These are phyloP conservation scores for Heteromyza rotundicornis DNA, from an alignment of 2,888 invertebrate species.

Conservation along the genomic window DNA sequence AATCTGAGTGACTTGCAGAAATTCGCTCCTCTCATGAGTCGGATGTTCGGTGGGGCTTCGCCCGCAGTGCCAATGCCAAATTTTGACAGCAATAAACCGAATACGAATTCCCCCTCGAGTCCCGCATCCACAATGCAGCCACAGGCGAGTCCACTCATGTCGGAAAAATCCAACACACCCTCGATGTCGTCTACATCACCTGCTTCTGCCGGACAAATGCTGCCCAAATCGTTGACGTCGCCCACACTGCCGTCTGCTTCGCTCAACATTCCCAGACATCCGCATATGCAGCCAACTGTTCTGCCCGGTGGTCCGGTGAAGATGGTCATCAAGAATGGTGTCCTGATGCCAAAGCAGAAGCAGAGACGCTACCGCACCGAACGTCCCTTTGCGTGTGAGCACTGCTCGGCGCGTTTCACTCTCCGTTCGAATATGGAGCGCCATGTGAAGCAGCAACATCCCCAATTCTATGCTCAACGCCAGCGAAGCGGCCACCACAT, in stretches of 20 bases:
- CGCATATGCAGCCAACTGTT: constrained; percentile 38
- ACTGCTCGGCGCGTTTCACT: constrained; percentile 89
- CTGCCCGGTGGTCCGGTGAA: constrained; percentile 68
- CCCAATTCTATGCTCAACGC: constrained; percentile 84
- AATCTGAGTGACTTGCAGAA: constrained; percentile 68
- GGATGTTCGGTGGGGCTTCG: constrained; percentile 40
- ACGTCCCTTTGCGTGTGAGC: constrained; percentile 87
- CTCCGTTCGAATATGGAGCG: constrained; percentile 93
- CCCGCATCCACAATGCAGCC: constrained; percentile 25
- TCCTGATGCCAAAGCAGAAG: constrained; percentile 90
- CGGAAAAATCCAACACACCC: constrained; percentile 32
- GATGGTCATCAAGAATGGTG: constrained; percentile 90
- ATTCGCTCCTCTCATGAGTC: constrained; percentile 63
- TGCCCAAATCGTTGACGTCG: constrained; percentile 36
- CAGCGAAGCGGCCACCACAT: constrained; percentile 68
- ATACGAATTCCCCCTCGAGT: constrained; percentile 15
- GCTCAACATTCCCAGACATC: constrained; percentile 32
- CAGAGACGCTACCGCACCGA: constrained; percentile 89
- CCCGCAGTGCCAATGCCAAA: constrained; percentile 14
- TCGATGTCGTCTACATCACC: constrained; percentile 34
- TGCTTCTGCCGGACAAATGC: constrained; percentile 37
- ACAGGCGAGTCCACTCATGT: constrained; percentile 35
- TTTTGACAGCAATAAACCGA: constrained; percentile 26
- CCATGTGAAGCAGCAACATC: constrained; percentile 93
- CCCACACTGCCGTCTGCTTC: constrained; percentile 19